Evolutionary conservation across 2,113 vertebrate genomes (phyloP), one percentile per base, ranked within the genome.

Genomic region (Formicarius rufipectus): DNA sequence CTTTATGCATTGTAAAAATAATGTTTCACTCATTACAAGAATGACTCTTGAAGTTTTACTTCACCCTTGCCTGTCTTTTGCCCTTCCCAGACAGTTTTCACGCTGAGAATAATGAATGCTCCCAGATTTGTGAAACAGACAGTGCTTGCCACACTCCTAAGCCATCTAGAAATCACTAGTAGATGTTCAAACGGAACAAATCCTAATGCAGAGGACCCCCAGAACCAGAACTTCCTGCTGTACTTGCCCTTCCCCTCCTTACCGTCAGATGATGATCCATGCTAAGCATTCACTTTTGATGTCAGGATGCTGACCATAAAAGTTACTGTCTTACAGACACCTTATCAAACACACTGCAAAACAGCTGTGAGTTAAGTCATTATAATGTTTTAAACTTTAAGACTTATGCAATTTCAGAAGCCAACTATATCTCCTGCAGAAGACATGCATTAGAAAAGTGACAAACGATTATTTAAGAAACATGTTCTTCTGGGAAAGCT

Each of bases 11-110:
- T 31, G 40, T 24, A 69, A 42, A 14, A 84, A 22, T 14, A 52
- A 68, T 10, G 21, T 31, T 69, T 27, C 1, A 1, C 35, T 31
- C 28, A 40, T 4, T 37, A 4, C 22, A 49, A 56, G 22, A 69
- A 42, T 31, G 53, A 17, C 4, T 27, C 17, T n/a, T 37, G 22
- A 27, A 27, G 55, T 83, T 84, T 56, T 28, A 49, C 18, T 62
- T 28, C 2, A 11, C 49, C 35, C 12, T 56, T 0, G 0, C 4
- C 12, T 12, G 11, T 49, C 63, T 42, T 69, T 55, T 49, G 30
- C 30, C 31, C 40, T 24, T 71, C 56, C 66, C 49, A 62, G 47
- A 2, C 30, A 40, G 30, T 33, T 83, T 76, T 62, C 40, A 47
- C 7, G 14, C 12, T 27, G 20, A 35, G 14, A 35, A 55, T 19